Evolutionary conservation across 2,888 invertebrate species (phyloP), one percentile per base, ranked within the genome.

Genomic region (Limnephilus lunatus): DNA sequence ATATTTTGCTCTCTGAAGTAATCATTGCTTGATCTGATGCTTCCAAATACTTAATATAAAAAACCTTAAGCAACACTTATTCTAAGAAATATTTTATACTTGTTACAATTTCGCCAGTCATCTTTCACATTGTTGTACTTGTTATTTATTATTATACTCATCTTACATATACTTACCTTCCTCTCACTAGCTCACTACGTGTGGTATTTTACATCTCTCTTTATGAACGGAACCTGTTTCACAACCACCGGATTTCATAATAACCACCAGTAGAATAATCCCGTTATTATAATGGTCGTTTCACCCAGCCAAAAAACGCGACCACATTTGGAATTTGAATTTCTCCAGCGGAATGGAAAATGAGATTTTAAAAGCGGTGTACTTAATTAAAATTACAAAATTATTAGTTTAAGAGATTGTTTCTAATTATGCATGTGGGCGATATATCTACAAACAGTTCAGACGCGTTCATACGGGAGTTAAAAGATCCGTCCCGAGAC

Each of bases 231-330:
- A 39, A 83, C 83, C 83, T 35, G 83, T 83, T 83, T 83, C 83
- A 83, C 35, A 35, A 83, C 35, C 83, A 25, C 68, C 83, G 35
- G 25, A 35, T 83, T 83, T 83, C 83, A 39, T 83, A 32, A 83
- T 32, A 83, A 32, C 32, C 35, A 39, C 25, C 9, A 68, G 68
- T 68, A 53, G 35, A 83, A 39, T 39, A 32, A 39, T 83, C 83
- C 83, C 83, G 83, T 83, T 83, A 35, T 83, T 19, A 39, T 83
- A 35, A 32, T 39, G 83, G 35, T 35, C 83, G 83, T 83, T 83
- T 83, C 83, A 83, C 83, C 12, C 83, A 83, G 32, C 32, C 83
- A 25, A 83, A 83, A 82, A 83, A 83, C 35, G 83, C 83, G 83
- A 83, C 83, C 83, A 83, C 83, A 83, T 83, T 83, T 39, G 35